phyloP scores from a whole-genome alignment of 2,113 vertebrate genomes.

The Erinaceus europaeus region DNA sequence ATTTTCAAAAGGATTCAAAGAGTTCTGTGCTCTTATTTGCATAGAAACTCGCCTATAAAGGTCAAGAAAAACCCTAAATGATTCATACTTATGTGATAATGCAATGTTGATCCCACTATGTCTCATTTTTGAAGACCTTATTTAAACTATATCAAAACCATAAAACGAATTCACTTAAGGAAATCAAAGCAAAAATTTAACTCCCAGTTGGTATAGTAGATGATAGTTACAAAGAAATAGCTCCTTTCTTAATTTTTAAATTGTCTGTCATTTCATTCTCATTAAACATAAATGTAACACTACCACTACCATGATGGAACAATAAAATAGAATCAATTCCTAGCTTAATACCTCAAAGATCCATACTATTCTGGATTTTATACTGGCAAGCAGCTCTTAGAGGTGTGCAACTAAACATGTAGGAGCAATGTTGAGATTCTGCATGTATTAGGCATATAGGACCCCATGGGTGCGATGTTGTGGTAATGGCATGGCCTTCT shows the following conservation, averaged over 20 bases:
- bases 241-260: too few relatives aligned
- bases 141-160: not conserved
- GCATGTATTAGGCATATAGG: not conserved
- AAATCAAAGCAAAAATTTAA: not conserved
- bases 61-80: not conserved
- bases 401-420: not conserved
- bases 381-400: not conserved
- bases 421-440: not conserved
- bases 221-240: not conserved
- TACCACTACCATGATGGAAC: not conserved
- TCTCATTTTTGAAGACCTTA: not conserved
- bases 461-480: not conserved
- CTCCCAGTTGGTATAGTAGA: not conserved
- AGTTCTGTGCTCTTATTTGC: not conserved
- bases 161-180: not conserved
- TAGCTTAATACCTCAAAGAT: not conserved
- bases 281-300: not conserved
- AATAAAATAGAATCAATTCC: not conserved
- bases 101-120: not conserved
- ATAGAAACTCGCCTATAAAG: not conserved
- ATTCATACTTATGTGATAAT: not conserved
- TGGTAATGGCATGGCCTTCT: not conserved
- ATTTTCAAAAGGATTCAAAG: not conserved
- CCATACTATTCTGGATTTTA: not conserved
- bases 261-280: not conserved